These are phyloP conservation scores for Epinephelus lanceolatus DNA, from an alignment of 2,113 vertebrate genomes.

Conservation along the genomic window DNA sequence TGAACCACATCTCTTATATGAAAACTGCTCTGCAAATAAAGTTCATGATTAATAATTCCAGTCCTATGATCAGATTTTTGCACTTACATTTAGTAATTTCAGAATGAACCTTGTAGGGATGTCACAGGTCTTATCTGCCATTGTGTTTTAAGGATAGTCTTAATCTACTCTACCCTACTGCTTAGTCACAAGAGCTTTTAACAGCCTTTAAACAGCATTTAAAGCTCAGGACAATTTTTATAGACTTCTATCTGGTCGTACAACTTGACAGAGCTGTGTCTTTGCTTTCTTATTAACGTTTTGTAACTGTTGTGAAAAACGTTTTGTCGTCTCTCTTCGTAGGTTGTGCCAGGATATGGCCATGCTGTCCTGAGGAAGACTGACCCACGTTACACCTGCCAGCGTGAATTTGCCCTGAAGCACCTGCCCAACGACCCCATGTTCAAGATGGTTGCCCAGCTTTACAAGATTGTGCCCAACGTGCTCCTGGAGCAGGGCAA, in stretches of 20 bases:
- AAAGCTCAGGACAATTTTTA: neutral
- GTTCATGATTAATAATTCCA: neutral
- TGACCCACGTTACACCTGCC: slow-evolving; percentile 94
- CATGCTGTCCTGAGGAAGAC: slow-evolving; percentile 96
- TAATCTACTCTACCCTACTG: too few species aligned
- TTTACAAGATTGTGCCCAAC: slow-evolving; percentile 97
- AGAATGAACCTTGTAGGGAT: neutral
- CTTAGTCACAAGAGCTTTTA: too few species aligned
- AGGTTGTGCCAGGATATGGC: slow-evolving; percentile 96
- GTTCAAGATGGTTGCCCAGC: slow-evolving; percentile 95
- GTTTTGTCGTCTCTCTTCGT: neutral
- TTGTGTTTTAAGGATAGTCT: neutral
- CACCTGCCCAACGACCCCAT: slow-evolving; percentile 95
- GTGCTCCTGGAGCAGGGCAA: slow-evolving; percentile 97
- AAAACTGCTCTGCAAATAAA: too few species aligned
- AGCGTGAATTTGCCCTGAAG: slow-evolving; percentile 95
- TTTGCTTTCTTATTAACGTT: neutral
- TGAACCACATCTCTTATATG: too few species aligned
- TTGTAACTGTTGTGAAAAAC: neutral
- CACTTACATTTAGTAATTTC: neutral
- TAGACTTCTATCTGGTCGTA: neutral
- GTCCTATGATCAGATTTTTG: neutral
- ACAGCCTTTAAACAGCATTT: neutral
- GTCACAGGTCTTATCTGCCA: neutral
- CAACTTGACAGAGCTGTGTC: neutral